These are phyloP conservation scores for Telmatherina bonti DNA, from an alignment of 2,797 vertebrate genomes.

Conservation along the genomic window DNA sequence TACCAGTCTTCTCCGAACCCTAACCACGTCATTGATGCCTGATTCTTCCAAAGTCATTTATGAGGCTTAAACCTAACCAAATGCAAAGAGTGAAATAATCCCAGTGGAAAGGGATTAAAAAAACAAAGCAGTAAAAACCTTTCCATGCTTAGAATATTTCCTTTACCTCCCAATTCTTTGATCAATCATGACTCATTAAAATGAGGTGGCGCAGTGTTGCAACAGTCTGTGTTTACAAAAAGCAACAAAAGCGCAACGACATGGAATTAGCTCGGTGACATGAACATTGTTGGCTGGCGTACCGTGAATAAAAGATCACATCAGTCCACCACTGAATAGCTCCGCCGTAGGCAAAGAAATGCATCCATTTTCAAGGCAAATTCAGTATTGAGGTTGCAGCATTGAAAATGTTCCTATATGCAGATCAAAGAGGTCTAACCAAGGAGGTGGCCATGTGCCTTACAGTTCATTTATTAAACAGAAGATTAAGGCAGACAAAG, in stretches of 20 bases:
- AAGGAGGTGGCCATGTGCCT: neutral
- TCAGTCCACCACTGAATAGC: too few species aligned
- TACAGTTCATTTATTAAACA: neutral
- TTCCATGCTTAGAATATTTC: neutral
- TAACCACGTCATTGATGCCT: neutral
- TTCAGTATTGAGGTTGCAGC: neutral
- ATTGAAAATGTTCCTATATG: too few species aligned
- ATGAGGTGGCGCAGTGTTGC: neutral
- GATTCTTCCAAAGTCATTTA: neutral
- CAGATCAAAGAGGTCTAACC: too few species aligned
- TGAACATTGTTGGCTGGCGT: neutral
- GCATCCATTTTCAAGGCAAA: neutral
- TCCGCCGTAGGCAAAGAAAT: neutral
- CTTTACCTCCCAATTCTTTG: neutral
- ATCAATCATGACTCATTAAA: neutral
- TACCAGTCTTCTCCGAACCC: neutral
- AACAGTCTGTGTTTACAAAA: too few species aligned
- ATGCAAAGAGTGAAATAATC: neutral
- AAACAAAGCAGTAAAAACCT: neutral
- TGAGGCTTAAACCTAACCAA: neutral
- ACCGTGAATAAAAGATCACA: too few species aligned
- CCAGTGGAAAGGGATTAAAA: neutral
- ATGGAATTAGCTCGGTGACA: neutral
- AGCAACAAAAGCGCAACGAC: too few species aligned
- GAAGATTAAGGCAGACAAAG: neutral